Evolutionary conservation across 1,140 invertebrate genomes (phyloP), one percentile per base, ranked within the genome.

Genomic region (Drosophila prosaltans): DNA sequence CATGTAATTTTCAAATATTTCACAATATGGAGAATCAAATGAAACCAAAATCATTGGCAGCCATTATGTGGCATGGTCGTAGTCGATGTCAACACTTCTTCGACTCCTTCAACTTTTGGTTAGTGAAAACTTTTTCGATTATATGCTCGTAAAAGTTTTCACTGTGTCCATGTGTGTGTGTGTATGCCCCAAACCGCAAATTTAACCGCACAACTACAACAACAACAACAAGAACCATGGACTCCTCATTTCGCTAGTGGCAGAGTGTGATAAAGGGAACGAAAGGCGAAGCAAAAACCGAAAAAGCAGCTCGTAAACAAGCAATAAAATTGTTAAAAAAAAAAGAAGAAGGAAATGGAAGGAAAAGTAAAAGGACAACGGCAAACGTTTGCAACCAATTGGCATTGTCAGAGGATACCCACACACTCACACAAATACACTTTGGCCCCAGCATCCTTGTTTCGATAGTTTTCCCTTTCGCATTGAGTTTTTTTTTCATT

Each of bases 281-380:
- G 40, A 40, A 10, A 39, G 55, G 43, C 57, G 51, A 55, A 60
- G 43, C 36, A 39, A 39, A 41, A 73, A 61, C 41, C 43, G 51
- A 76, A 83, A 83, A 78, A 88, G 80, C 71, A 89, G 84, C 84
- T 89, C 84, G 84, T 88, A 89, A 88, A 88, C 84, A 88, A 89
- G 84, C 84, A 88, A 88, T 88, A 89, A 89, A 88, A 88, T 80
- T 80, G 80, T 89, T 74, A 78, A 78, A 83, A 57, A 59, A 59
- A 59, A 59, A 78, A 84, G 83, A 26, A 51, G 6, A 16, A 16
- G 7, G 8, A 51, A 51, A 51, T 26, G 21, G 45, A 51, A 26
- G 45, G 9, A 51, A 26, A 51, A 51, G 45, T 51, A 51, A 89
- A 88, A 76, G 84, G 84, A 88, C 84, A 88, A 89, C 72, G 77